Base-by-base conservation (phyloP, 2,797 vertebrate species). In the Channallabes apus region DNA sequence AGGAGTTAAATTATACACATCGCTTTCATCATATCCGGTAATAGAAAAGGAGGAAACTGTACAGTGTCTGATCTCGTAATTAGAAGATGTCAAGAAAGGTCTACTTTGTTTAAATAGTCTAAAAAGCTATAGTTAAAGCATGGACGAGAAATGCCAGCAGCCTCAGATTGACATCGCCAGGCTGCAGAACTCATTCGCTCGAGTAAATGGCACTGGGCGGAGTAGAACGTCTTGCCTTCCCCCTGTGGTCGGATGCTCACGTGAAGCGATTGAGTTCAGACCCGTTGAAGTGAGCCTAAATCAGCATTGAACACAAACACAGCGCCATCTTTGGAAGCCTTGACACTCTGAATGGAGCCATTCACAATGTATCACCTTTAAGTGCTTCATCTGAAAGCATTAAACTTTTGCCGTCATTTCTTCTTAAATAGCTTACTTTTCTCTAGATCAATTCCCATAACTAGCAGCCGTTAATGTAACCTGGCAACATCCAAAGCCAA, bases 91-190 rank as follows among this genome's bases (percentile, higher is more conserved):
- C 54, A 11, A 77, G 54, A 29, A 77, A 29, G 41, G 41, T 27
- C 46, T 27, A 27, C 46, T 75, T 3, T 2, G 11, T 51, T 4
- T 54, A n/a, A 32, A 9, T 58, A 35, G 87, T 90, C 92, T 91
- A 91, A 92, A 92, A 92, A 88, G 90, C 89, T 92, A 46, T 46
- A 94, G 92, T 90, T 93, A 94, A 95, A 94, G 93, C 92, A 89
- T 89, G 90, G 87, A 68, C 84, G 90, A 93, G 78, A 67, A 85
- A 76, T 18, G 58, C 64, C 41, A 83, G 92, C 93, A 91, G 91
- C 81, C 81, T 65, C 35, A 81, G 46, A 14, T 27, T 35, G 69
- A 88, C 85, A 29, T 41, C 11, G 12, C 15, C 20, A 56, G 72
- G 35, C 73, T 9, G 46, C 91, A 91, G 91, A 91, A 91, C 89